phyloP scores from a whole-genome alignment of 2,888 invertebrate genomes.

The Sphecodes monilicornis region DNA sequence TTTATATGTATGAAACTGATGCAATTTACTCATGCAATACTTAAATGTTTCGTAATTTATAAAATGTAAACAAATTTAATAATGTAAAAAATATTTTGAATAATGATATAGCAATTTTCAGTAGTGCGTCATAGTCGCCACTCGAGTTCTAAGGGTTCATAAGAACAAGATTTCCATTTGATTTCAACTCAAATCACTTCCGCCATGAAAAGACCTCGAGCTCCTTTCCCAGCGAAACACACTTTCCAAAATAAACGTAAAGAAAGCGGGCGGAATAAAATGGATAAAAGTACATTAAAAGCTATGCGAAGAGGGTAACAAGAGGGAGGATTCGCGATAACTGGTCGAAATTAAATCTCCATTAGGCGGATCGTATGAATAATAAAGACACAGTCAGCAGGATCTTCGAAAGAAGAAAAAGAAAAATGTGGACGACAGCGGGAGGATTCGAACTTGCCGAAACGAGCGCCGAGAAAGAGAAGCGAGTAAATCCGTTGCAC shows the following conservation, averaged over 20 bases:
- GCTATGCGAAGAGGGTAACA: background rate
- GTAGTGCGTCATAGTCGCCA: no score
- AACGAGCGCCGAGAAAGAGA: conserved; percentile 42
- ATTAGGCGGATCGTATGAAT: conserved; percentile 76
- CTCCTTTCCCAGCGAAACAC: background rate
- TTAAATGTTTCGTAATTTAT: no score
- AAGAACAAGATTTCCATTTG: background rate
- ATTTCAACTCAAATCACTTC: background rate
- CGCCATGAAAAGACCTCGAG: background rate
- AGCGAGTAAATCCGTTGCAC: conserved; percentile 68
- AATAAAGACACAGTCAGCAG: conserved; percentile 73
- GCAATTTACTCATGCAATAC: no score
- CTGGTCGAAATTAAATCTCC: conserved; percentile 78
- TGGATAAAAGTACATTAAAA: conserved; percentile 11
- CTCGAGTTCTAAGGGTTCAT: no score
- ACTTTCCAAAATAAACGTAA: background rate
- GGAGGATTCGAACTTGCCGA: conserved; percentile 22
- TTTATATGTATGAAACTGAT: no score
- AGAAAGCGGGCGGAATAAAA: background rate
- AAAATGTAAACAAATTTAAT: no score
- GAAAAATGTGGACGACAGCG: conserved; percentile 4
- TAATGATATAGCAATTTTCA: no score
- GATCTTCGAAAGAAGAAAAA: conserved; percentile 31
- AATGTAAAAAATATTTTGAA: no score
- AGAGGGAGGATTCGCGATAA: conserved; percentile 58